Conservation (phyloP, 1,140 invertebrate genomes). For the Aphelinus certus region DNA sequence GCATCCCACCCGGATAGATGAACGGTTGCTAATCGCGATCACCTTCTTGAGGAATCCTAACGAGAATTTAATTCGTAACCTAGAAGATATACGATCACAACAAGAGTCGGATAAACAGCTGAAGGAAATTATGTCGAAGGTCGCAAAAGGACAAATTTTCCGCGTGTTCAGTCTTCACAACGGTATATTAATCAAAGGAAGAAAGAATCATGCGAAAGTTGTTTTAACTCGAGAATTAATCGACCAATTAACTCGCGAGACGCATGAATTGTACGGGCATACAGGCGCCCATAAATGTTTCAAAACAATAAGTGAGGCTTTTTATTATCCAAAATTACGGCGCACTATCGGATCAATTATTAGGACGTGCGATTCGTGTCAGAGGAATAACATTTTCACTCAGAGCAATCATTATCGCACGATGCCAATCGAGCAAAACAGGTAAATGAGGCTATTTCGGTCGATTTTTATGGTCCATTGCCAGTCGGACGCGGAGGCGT, state of each 20-base stretch:
- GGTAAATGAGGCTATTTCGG: slow-evolving; percentile 24
- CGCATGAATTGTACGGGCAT: slow-evolving; percentile 41
- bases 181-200: no score
- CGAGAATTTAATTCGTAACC: no score
- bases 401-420: slow-evolving; percentile 17
- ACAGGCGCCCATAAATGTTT: slow-evolving; percentile 19
- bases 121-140: no score
- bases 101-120: no score
- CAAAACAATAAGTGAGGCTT: slow-evolving; percentile 28
- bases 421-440: slow-evolving; percentile 4
- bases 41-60: no score
- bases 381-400: slow-evolving; percentile 23
- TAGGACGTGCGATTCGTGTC: slow-evolving; percentile 29
- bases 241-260: slow-evolving; percentile 6
- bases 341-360: neutral
- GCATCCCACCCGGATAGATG: no score
- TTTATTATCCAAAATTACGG: slow-evolving; percentile 25
- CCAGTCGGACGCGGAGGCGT: slow-evolving; percentile 54
- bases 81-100: no score
- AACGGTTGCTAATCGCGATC: no score
- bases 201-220: no score
- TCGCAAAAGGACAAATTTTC: no score
- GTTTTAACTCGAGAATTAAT: no score
- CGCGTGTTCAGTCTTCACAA: no score
- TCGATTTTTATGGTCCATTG: slow-evolving; percentile 48